These are phyloP conservation scores for Crocallis elinguaria DNA, from an alignment of 2,888 invertebrate genomes.

Conservation along the genomic window DNA sequence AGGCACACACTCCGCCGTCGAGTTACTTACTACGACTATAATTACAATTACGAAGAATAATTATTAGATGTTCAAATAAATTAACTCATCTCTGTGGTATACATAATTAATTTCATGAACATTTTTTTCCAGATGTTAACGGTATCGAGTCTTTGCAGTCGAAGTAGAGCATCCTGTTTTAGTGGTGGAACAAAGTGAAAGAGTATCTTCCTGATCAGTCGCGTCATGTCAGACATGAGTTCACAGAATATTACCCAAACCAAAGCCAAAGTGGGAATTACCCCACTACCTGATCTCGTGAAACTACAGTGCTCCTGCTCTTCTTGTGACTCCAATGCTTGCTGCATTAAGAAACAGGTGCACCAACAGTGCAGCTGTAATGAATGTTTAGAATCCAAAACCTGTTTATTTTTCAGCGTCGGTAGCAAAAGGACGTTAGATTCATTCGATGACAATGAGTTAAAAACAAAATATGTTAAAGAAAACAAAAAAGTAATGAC, in stretches of 20 bases:
- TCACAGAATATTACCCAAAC: no score
- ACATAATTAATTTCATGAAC: no score
- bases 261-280: background rate
- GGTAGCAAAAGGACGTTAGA: conserved; percentile 9
- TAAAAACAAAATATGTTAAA: conserved; percentile 4
- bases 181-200: no score
- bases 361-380: conserved; percentile 34
- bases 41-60: no score
- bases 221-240: background rate
- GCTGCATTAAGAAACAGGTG: conserved; percentile 45
- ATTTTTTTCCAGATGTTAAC: conserved; percentile 45
- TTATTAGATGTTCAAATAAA: no score
- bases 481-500: conserved; percentile 23
- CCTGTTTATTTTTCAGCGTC: conserved; percentile 33
- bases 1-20: no score
- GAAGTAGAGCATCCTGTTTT: conserved; percentile 27
- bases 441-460: background rate
- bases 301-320: conserved; percentile 54
- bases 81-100: no score
- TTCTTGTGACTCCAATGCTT: conserved; percentile 50
- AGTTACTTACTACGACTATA: no score
- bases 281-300: conserved; percentile 5
- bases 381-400: conserved; percentile 36
- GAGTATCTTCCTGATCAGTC: no score
- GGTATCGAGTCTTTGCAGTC: conserved; percentile 41